phyloP scores from a whole-genome alignment of 1,140 invertebrate genomes.

The Trichogramma pretiosum region DNA sequence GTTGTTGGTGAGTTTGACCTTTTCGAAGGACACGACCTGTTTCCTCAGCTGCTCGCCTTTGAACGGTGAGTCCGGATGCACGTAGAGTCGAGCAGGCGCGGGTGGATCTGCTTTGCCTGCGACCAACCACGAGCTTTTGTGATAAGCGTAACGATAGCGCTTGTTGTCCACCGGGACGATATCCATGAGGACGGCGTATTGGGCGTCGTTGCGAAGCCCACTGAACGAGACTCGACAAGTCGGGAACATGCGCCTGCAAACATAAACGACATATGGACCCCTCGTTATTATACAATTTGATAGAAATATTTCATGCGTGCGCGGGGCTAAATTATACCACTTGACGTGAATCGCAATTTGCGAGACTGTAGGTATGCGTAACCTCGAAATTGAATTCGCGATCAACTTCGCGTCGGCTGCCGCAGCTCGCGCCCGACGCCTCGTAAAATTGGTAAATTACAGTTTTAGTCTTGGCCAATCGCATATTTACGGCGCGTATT shows the following conservation, averaged over 20 bases:
- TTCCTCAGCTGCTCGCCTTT: conserved; percentile 90
- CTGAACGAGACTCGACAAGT: conserved; percentile 88
- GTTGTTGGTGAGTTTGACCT: conserved; percentile 98
- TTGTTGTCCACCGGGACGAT: conserved; percentile 95
- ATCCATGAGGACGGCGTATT: conserved; percentile 89
- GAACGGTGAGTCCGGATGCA: conserved; percentile 96
- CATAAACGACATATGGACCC: too few relatives aligned
- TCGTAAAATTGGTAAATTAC: too few relatives aligned
- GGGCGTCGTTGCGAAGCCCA: conserved; percentile 59
- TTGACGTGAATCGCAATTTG: too few relatives aligned
- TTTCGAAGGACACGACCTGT: conserved; percentile 98
- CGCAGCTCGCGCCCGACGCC: too few relatives aligned
- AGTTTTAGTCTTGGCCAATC: too few relatives aligned
- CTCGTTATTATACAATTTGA: too few relatives aligned
- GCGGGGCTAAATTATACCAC: too few relatives aligned
- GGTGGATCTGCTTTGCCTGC: conserved; percentile 97
- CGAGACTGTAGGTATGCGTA: too few relatives aligned
- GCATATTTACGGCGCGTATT: too few relatives aligned
- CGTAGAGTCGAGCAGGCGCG: conserved; percentile 83
- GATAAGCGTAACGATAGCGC: conserved; percentile 95
- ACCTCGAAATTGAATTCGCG: too few relatives aligned
- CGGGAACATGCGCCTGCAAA: conserved; percentile 94
- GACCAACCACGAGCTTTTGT: conserved; percentile 94
- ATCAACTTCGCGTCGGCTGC: too few relatives aligned
- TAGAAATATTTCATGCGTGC: too few relatives aligned